Percentiles rank a stretch among this genome's conserved stretches.
phyloP scores from a whole-genome alignment of 2,797 vertebrate species.

The Cichlasoma orientale region DNA sequence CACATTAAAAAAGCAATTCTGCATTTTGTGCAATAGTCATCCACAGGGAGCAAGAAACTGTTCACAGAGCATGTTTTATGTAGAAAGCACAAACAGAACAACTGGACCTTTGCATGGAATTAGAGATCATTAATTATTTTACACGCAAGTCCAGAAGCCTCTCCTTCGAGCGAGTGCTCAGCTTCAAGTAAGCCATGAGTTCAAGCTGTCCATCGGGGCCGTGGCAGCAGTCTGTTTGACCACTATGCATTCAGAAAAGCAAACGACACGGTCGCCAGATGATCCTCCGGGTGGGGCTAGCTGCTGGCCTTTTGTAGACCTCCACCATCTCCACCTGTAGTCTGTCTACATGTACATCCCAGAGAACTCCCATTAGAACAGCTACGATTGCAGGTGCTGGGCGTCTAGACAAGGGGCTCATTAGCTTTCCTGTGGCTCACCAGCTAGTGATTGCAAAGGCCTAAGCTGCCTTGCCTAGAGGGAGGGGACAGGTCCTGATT shows the following conservation, averaged over 20 bases:
- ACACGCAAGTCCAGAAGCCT: slow-evolving; percentile 41
- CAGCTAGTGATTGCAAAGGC: slow-evolving; percentile 80
- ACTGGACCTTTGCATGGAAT: slow-evolving; percentile 52
- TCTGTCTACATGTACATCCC: slow-evolving; percentile 61
- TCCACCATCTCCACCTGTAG: slow-evolving; percentile 77
- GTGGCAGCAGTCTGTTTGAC: slow-evolving; percentile 38
- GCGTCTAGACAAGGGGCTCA: slow-evolving; percentile 81
- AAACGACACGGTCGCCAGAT: slow-evolving; percentile 64
- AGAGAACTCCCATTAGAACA: slow-evolving; percentile 64
- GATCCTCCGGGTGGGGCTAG: slow-evolving; percentile 61
- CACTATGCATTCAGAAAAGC: slow-evolving; percentile 69
- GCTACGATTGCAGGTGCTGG: slow-evolving; percentile 77
- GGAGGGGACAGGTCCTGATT: slow-evolving; percentile 82
- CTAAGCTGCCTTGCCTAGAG: slow-evolving; percentile 73
- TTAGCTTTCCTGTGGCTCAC: slow-evolving; percentile 83
- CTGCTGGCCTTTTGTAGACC: slow-evolving; percentile 71
- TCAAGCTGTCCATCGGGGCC: slow-evolving; percentile 49
- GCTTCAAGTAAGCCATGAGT: slow-evolving; percentile 53
- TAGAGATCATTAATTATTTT: slow-evolving; percentile 63
- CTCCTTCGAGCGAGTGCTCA: slow-evolving; percentile 41
- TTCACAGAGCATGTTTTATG: slow-evolving; percentile 15
- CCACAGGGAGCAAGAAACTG: slow-evolving; percentile 12
- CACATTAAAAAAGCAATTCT: slow-evolving; percentile 36
- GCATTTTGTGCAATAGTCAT: slow-evolving; percentile 35
- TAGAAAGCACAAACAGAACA: slow-evolving; percentile 30